Conservation (phyloP, 1,140 invertebrate species). For the Cheumatopsyche charites region DNA sequence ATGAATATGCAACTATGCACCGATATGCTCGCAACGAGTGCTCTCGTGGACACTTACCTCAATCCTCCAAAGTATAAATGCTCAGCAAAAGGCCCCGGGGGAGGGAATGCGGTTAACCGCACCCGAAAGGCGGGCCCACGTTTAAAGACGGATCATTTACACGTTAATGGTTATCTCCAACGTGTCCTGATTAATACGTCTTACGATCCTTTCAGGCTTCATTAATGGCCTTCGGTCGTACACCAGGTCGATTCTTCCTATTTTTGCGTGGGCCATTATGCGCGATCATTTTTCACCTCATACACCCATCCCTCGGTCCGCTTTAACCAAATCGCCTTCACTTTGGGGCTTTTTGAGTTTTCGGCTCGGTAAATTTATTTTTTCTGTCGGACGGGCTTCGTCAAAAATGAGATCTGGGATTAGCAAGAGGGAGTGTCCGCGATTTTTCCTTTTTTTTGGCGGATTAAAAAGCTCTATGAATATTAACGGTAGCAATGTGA, state of each 20-base stretch:
- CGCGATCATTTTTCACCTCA: slow-evolving; percentile 18
- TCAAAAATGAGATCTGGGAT: slow-evolving; percentile 18
- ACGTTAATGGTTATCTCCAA: background rate
- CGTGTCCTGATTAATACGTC: slow-evolving; percentile 6
- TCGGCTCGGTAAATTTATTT: slow-evolving; percentile 6
- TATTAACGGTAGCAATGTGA: too few species aligned
- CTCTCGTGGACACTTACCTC: too few species aligned
- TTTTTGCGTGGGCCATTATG: slow-evolving; percentile 10
- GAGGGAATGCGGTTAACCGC: background rate
- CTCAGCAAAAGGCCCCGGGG: background rate
- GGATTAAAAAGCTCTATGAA: too few species aligned
- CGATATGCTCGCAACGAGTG: too few species aligned
- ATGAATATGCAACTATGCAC: too few species aligned
- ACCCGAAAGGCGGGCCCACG: background rate
- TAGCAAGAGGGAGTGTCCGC: background rate
- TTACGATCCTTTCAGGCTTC: background rate
- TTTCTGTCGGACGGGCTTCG: background rate
- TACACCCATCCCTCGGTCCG: background rate
- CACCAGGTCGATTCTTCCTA: background rate
- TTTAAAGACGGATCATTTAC: slow-evolving; percentile 22
- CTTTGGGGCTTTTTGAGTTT: background rate
- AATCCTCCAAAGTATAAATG: too few species aligned
- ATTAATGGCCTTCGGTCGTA: background rate
- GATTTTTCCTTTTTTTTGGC: slow-evolving; percentile 4
- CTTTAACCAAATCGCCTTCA: slow-evolving; percentile 1